Base-by-base conservation (phyloP, 2,888 invertebrate genomes). In the Caenorhabditis macrosperma region DNA sequence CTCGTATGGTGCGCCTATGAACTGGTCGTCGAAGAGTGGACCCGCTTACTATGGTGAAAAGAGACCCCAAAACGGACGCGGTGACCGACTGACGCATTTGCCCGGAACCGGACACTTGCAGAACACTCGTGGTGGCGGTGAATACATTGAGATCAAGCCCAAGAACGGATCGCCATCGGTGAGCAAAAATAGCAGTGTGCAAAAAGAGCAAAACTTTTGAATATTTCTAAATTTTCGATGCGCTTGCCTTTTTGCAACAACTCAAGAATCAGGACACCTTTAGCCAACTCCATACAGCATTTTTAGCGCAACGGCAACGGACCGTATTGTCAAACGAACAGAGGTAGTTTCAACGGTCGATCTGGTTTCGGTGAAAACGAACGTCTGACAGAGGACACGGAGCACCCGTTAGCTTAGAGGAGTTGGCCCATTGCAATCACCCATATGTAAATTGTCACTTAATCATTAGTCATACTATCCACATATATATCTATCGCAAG, bases 161-260 rank as follows among this genome's bases (percentile, higher is more conserved):
- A 33, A 28, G 35, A 57, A 57, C 17, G 63, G 63, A 33, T 72
- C 72, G 1, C 72, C 72, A 35, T 63, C 72, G 72, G 72, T 72
- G 33, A 7, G 28, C n/a, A 3, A 1, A n/a, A 33, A 38, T 38
- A n/a, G 38, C 44, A 44, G 6, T 4, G 44, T 9, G 7, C 15
- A 44, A n/a, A 7, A 44, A n/a, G 44, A 44, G 33, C 5, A 33
- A 33, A 33, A n/a, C n/a, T n/a, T n/a, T n/a, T n/a, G n/a, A n/a
- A n/a, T n/a, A n/a, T n/a, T n/a, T n/a, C n/a, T n/a, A n/a, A n/a
- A n/a, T n/a, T n/a, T n/a, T 33, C 33, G 33, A 33, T n/a, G n/a
- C n/a, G n/a, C n/a, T n/a, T n/a, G 33, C 5, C 10, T 33, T 26
- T 26, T 24, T 12, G 26, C 4, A 52, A 26, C 24, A 52, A 52